Evolutionary conservation across 2,113 vertebrate genomes (phyloP).

Genomic region (Podarcis muralis): DNA sequence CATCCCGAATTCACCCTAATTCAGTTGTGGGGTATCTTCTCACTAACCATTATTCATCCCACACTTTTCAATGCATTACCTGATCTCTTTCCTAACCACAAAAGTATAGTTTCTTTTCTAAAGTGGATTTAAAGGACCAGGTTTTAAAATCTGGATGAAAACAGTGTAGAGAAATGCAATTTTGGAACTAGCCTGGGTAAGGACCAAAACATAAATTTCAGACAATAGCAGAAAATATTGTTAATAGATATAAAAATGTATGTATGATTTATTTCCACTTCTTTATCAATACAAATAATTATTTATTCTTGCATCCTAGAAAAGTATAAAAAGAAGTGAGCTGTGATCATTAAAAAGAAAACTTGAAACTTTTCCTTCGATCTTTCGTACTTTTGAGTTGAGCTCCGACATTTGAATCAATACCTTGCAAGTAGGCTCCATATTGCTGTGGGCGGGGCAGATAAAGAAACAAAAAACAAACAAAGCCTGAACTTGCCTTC

Average conservation of each 20-base stretch:
- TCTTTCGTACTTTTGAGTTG: not conserved
- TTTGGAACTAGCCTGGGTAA: not conserved
- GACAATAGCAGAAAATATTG: not conserved
- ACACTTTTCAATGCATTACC: too few species aligned
- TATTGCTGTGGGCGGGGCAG: not conserved
- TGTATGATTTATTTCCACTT: constrained; percentile 2
- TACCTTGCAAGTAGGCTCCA: constrained; percentile 20
- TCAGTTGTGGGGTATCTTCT: too few species aligned
- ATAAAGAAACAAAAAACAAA: not conserved
- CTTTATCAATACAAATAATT: not conserved
- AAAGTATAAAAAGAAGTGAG: not conserved
- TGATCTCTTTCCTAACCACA: too few species aligned
- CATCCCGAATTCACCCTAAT: too few species aligned
- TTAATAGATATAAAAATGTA: not conserved
- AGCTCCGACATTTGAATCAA: constrained; percentile 18
- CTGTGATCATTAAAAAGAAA: not conserved
- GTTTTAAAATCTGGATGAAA: not conserved
- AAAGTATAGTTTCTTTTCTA: too few species aligned
- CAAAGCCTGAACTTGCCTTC: not conserved
- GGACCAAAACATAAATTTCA: not conserved
- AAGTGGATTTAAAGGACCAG: not conserved
- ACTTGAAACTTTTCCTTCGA: not conserved
- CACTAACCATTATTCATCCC: too few species aligned
- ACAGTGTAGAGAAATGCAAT: not conserved
- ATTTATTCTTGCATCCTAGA: not conserved